Percentiles rank a stretch among this genome's conserved stretches.
Conservation (phyloP, 2,113 vertebrate genomes). For the Oryzias curvinotus region DNA sequence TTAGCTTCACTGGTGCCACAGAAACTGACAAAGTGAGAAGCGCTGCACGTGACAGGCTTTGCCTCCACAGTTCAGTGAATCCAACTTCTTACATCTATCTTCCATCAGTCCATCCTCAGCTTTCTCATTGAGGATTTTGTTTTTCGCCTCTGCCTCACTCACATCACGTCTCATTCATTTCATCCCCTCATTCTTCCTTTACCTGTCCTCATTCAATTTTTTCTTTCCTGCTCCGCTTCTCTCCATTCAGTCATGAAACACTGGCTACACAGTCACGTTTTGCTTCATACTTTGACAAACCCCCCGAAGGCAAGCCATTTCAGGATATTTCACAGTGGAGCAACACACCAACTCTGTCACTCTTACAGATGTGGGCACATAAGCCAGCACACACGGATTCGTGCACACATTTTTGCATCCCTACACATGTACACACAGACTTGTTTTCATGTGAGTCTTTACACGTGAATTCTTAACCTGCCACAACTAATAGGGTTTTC, state of each 20-base stretch:
- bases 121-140: conserved; percentile 25
- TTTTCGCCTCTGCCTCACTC: conserved; percentile 15
- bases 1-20: conserved; percentile 89
- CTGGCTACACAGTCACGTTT: conserved; percentile 66
- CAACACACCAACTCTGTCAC: conserved; percentile 59
- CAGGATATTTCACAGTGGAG: conserved; percentile 64
- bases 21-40: conserved; percentile 86
- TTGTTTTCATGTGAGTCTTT: not conserved
- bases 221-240: not conserved
- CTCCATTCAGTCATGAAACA: conserved; percentile 58
- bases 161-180: conserved; percentile 6
- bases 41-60: conserved; percentile 49
- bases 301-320: conserved; percentile 66
- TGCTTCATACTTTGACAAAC: conserved; percentile 58
- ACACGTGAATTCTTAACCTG: conserved; percentile 48
- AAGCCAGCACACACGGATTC: conserved; percentile 4
- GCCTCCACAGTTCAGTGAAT: conserved; percentile 18
- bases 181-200: conserved; percentile 23
- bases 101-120: not conserved
- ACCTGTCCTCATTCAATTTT: conserved; percentile 41
- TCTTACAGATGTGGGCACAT: conserved; percentile 33
- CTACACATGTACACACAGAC: not conserved
- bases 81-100: conserved; percentile 4
- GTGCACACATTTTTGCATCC: not conserved
- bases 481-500: conserved; percentile 51